Percentiles rank a stretch among this genome's conserved stretches.
These are phyloP conservation scores for Falco rusticolus DNA, from an alignment of 2,797 vertebrate genomes.

Conservation along the genomic window DNA sequence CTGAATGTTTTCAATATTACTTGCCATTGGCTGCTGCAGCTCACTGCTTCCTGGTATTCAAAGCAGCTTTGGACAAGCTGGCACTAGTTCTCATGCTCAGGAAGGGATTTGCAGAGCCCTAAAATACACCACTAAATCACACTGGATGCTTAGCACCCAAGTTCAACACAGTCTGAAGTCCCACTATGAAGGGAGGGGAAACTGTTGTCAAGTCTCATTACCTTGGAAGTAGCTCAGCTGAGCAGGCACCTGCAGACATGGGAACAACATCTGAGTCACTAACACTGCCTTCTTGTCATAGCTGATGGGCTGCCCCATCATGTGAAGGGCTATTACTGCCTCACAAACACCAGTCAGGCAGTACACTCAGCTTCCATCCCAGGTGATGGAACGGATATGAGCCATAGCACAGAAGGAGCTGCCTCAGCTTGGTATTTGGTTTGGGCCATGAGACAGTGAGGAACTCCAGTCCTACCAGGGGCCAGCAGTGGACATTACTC, in stretches of 20 bases:
- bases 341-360: neutral
- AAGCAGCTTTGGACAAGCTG: constrained; percentile 46
- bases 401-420: neutral
- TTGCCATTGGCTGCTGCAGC: neutral
- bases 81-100: neutral
- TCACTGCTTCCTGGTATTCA: neutral
- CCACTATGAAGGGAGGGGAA: neutral
- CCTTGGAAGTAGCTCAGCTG: neutral
- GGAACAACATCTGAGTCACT: constrained; percentile 9
- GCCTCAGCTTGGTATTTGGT: neutral
- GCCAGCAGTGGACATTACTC: neutral
- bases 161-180: neutral
- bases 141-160: neutral
- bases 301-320: neutral
- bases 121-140: neutral
- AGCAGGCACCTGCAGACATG: neutral
- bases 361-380: neutral
- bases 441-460: neutral
- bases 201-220: neutral
- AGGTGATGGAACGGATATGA: constrained; percentile 15
- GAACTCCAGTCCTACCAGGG: neutral
- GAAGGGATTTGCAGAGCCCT: constrained; percentile 16
- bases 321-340: neutral
- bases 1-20: neutral
- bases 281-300: neutral